These are phyloP conservation scores for Chromobotia macracanthus DNA, from an alignment of 2,797 vertebrate genomes.

Conservation along the genomic window DNA sequence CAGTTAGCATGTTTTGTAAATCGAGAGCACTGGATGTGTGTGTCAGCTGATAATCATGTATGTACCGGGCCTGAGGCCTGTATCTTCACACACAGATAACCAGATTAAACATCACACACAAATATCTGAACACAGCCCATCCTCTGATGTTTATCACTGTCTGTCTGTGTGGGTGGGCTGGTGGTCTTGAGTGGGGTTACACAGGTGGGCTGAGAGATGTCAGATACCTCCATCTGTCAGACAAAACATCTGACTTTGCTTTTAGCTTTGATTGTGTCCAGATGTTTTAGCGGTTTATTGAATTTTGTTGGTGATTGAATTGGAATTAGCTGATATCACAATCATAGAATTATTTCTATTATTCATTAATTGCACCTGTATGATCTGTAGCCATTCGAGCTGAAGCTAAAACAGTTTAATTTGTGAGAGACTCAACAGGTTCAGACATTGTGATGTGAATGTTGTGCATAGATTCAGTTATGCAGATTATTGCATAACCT, in stretches of 20 bases:
- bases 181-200: neutral
- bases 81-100: conserved; percentile 2
- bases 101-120: neutral
- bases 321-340: too few species aligned
- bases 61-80: neutral
- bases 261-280: too few species aligned
- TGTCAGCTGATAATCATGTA: neutral
- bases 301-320: too few species aligned
- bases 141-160: conserved; percentile 20
- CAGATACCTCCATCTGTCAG: conserved; percentile 22
- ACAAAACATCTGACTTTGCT: neutral
- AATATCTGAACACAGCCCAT: neutral
- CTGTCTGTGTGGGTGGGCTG: conserved; percentile 15
- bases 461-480: too few species aligned
- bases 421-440: too few species aligned
- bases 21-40: neutral
- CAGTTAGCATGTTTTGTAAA: neutral
- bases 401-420: too few species aligned
- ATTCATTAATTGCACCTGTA: too few species aligned
- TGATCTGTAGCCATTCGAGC: too few species aligned
- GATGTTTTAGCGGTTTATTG: too few species aligned
- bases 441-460: too few species aligned
- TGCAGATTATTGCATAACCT: too few species aligned
- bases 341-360: too few species aligned
- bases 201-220: conserved; percentile 37